Evolutionary conservation across 2,797 vertebrate species (phyloP).

Genomic region (Emydoidea blandingii): DNA sequence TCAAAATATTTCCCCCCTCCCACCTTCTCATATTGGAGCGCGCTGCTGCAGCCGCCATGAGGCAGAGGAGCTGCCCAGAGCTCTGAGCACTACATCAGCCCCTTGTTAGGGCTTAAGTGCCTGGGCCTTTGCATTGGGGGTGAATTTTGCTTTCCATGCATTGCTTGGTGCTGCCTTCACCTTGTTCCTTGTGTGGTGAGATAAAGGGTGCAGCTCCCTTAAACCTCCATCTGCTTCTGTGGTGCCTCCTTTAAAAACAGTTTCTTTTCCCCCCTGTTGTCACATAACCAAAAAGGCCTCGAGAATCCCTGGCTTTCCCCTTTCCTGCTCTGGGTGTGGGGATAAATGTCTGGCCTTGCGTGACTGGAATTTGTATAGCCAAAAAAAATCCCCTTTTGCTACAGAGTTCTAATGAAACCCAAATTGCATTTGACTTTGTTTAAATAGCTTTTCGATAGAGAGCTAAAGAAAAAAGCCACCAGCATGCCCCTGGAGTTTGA

Average conservation of each 20-base stretch:
- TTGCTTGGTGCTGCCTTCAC: background rate
- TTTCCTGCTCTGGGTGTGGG: background rate
- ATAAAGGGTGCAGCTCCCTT: background rate
- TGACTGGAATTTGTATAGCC: background rate
- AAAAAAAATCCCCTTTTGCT: background rate
- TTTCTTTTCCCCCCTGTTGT: background rate
- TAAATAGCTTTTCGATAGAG: slow-evolving; percentile 90
- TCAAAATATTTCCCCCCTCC: background rate
- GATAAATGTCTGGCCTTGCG: background rate
- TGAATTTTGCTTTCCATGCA: background rate
- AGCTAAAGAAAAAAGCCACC: slow-evolving; percentile 84
- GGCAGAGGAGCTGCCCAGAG: background rate
- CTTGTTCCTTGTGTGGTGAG: background rate
- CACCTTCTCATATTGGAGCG: background rate
- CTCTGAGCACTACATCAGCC: background rate
- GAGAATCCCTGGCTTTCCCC: background rate
- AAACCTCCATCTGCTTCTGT: background rate
- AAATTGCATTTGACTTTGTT: background rate
- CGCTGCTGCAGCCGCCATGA: background rate
- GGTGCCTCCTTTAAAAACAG: background rate
- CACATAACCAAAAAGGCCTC: background rate
- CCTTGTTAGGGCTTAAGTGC: background rate
- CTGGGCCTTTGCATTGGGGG: background rate
- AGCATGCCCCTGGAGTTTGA: slow-evolving; percentile 90
- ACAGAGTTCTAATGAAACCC: background rate